A percentile compares a stretch with the other conserved stretches of the same genome.
phyloP scores from a whole-genome alignment of 2,888 invertebrate species.

The Plusia festucae region DNA sequence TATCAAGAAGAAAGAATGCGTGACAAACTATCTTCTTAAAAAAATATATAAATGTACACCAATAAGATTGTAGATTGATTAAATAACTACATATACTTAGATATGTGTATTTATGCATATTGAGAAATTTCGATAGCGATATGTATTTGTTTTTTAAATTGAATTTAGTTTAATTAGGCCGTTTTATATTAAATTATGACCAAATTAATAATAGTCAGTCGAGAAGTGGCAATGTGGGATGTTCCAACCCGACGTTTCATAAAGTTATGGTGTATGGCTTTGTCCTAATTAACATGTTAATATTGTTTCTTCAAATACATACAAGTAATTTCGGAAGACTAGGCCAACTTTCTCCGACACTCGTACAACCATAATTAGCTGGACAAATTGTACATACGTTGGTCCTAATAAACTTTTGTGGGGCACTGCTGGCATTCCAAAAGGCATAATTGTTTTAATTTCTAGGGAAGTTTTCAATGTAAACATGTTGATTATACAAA shows the following conservation, averaged over 20 bases:
- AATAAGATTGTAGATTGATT: not conserved
- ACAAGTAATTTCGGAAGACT: conserved; percentile 82
- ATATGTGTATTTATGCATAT: not conserved
- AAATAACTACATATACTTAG: not conserved
- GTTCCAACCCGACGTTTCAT: conserved; percentile 66
- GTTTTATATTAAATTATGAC: not conserved
- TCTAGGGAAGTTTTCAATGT: conserved; percentile 7
- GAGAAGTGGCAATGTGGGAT: not conserved
- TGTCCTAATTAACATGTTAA: conserved; percentile 83
- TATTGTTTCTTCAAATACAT: conserved; percentile 83
- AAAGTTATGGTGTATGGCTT: conserved; percentile 64
- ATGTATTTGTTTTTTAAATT: not conserved
- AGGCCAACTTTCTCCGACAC: conserved; percentile 82
- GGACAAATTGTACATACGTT: conserved; percentile 58
- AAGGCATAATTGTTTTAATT: conserved; percentile 15
- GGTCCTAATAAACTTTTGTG: conserved; percentile 62
- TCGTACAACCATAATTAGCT: conserved; percentile 79
- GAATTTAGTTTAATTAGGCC: not conserved
- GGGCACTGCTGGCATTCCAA: conserved; percentile 24
- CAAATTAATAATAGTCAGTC: not conserved
- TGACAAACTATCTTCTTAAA: not conserved
- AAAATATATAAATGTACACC: not conserved
- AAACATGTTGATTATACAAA: conserved; percentile 22
- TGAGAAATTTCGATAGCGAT: not conserved
- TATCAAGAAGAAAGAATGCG: conserved; percentile 1